Evolutionary conservation across 2,888 invertebrate genomes (phyloP).

Genomic region (Andrena fulva): DNA sequence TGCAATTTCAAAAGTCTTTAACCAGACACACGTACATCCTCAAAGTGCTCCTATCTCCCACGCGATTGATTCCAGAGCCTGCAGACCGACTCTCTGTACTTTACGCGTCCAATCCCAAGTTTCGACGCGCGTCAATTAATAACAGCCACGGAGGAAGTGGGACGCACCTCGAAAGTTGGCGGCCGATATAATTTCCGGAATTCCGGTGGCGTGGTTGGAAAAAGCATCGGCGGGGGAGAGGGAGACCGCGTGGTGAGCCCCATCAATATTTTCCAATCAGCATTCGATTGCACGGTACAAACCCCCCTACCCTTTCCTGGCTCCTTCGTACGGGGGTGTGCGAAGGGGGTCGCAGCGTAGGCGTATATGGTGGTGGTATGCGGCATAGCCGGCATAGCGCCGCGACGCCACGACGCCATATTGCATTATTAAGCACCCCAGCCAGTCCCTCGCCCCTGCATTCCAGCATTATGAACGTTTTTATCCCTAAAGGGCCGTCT

Average conservation of each 20-base stretch:
- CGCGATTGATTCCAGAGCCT: no score
- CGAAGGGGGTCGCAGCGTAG: constrained; percentile 67
- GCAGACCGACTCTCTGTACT: no score
- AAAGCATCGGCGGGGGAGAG: constrained; percentile 54
- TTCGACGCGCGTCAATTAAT: constrained; percentile 51
- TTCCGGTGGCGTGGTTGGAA: constrained; percentile 59
- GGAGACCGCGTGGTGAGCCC: constrained; percentile 63
- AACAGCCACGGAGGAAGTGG: constrained; percentile 17
- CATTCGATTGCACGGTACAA: constrained; percentile 80
- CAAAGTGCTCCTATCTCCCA: no score
- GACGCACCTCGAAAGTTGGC: constrained; percentile 32
- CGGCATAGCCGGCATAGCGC: constrained; percentile 84
- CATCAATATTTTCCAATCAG: constrained; percentile 84
- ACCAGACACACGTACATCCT: no score
- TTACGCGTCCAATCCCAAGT: constrained; percentile 5
- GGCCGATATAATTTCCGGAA: constrained; percentile 66
- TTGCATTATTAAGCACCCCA: constrained; percentile 84
- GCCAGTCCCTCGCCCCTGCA: constrained; percentile 75
- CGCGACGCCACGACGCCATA: constrained; percentile 82
- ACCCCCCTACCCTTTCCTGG: constrained; percentile 48
- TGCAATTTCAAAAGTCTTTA: neutral
- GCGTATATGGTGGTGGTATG: constrained; percentile 82
- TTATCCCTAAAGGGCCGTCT: constrained; percentile 75
- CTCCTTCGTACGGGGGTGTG: constrained; percentile 39
- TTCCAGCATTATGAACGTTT: constrained; percentile 84